A percentile compares a stretch with the other conserved stretches of the same genome.
phyloP scores from a whole-genome alignment of 2,113 vertebrate genomes.

The Isichthys henryi region DNA sequence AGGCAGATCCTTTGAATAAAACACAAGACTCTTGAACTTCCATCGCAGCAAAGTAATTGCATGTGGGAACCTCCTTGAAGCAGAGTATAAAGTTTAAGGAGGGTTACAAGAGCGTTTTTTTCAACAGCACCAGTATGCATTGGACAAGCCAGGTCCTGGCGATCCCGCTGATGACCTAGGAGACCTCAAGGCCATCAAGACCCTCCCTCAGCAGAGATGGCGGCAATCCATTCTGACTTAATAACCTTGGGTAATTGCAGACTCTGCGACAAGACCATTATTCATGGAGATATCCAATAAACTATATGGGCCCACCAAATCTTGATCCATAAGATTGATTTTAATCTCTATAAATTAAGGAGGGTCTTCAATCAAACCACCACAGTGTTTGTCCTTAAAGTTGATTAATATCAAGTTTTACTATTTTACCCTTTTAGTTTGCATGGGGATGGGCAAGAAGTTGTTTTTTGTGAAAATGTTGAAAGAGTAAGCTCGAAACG shows the following conservation, averaged over 20 bases:
- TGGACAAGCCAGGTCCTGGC: not conserved
- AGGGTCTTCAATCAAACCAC: not conserved
- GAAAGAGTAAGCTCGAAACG: not conserved
- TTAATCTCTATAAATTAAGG: conserved; percentile 34
- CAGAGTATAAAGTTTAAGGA: not conserved
- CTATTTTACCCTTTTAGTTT: not conserved
- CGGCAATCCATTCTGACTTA: conserved; percentile 40
- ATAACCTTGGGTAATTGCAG: conserved; percentile 63
- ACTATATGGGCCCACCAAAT: conserved; percentile 39
- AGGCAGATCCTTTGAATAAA: not conserved
- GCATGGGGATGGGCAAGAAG: not conserved
- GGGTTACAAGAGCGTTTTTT: not conserved
- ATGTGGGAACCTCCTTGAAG: not conserved
- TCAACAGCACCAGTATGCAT: not conserved
- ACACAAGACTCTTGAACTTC: not conserved
- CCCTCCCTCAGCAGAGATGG: not conserved
- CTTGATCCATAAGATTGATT: conserved; percentile 68
- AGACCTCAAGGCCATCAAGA: conserved; percentile 30
- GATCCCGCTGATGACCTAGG: conserved; percentile 34
- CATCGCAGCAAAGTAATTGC: not conserved
- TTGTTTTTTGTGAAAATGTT: not conserved
- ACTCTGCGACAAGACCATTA: conserved; percentile 59
- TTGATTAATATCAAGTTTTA: conserved; percentile 14
- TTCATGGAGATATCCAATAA: conserved; percentile 67
- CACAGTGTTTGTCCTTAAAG: conserved; percentile 9